phyloP scores from a whole-genome alignment of 2,113 vertebrate species.

The Chunga burmeisteri region DNA sequence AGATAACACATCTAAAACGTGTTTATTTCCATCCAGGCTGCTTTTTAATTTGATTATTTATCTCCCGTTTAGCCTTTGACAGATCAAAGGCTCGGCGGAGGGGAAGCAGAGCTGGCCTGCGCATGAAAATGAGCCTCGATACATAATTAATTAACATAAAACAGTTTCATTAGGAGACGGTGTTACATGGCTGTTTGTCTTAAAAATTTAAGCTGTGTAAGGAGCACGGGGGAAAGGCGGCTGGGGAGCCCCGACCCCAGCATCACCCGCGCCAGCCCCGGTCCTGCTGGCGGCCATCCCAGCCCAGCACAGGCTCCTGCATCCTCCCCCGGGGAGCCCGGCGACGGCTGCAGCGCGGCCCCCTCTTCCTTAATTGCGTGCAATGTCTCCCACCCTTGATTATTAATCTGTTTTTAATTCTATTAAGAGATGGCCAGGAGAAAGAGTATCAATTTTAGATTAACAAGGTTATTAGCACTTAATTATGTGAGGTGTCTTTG shows the following conservation, averaged over 20 bases:
- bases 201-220: not conserved
- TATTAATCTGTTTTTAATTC: conserved; percentile 63
- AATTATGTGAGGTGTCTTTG: conserved; percentile 65
- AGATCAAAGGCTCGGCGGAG: conserved; percentile 42
- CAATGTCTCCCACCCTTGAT: not conserved
- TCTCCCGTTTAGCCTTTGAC: conserved; percentile 60
- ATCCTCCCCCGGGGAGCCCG: not conserved
- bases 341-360: accelerated
- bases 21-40: conserved; percentile 49
- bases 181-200: conserved; percentile 58
- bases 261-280: not conserved
- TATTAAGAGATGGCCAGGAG: conserved; percentile 66
- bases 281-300: no score
- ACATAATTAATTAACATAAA: conserved; percentile 77
- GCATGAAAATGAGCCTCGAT: conserved; percentile 70
- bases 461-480: conserved; percentile 75
- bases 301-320: accelerated
- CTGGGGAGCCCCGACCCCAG: not conserved
- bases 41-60: conserved; percentile 63
- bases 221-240: not conserved
- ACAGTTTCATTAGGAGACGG: conserved; percentile 74
- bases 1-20: not conserved
- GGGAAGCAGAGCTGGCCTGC: not conserved
- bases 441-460: conserved; percentile 70
- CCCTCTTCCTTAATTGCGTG: not conserved